A percentile compares a stretch with the other conserved stretches of the same genome.
Conservation (phyloP, 2,888 invertebrate species). For the Cataglyphis altisquamis region DNA sequence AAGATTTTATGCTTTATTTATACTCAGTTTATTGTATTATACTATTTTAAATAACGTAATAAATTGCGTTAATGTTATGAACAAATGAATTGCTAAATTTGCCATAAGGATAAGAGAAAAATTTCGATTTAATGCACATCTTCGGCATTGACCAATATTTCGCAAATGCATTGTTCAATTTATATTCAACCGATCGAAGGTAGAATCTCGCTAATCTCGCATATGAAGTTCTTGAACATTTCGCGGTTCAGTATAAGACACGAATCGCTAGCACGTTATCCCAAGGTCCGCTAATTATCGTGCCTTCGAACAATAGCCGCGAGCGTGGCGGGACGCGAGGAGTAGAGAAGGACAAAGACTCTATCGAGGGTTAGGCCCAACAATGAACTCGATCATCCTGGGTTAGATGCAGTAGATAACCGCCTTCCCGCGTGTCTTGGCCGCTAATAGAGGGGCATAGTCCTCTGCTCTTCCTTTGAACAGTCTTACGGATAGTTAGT, state of each 20-base stretch:
- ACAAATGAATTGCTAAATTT: background rate
- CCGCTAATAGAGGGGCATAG: constrained; percentile 59
- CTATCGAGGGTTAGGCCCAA: constrained; percentile 67
- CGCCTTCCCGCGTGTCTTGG: constrained; percentile 42
- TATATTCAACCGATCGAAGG: constrained; percentile 44
- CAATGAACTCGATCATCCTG: constrained; percentile 72
- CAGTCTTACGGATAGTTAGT: constrained; percentile 40
- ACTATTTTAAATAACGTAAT: background rate
- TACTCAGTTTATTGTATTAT: background rate
- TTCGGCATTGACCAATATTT: constrained; percentile 44
- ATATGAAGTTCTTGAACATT: constrained; percentile 38
- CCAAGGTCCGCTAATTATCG: constrained; percentile 74
- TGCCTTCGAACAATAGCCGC: constrained; percentile 69
- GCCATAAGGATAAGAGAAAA: background rate
- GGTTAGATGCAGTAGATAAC: constrained; percentile 67
- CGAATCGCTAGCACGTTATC: constrained; percentile 64
- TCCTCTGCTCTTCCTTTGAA: constrained; percentile 29
- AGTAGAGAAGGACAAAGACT: constrained; percentile 69
- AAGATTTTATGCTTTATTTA: background rate
- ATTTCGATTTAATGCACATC: background rate
- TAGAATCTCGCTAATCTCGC: constrained; percentile 51
- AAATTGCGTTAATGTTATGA: background rate
- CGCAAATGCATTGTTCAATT: constrained; percentile 26
- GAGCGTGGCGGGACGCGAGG: constrained; percentile 52
- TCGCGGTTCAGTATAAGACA: constrained; percentile 57